Conservation (phyloP, 2,888 invertebrate genomes). For the Molanna angustata region DNA sequence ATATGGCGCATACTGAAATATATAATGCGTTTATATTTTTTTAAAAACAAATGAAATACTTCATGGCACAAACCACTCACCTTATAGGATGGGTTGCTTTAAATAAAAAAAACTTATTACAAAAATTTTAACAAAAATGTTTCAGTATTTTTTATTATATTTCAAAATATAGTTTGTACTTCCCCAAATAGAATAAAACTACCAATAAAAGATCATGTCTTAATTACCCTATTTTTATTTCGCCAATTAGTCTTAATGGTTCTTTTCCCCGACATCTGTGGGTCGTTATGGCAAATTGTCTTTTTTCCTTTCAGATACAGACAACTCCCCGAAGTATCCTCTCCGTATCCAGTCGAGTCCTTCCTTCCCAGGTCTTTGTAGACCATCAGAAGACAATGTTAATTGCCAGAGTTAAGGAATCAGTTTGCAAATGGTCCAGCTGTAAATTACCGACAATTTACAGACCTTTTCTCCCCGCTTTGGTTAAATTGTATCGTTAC, state of each 20-base stretch:
- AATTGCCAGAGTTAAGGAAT: constrained; percentile 23
- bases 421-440: constrained; percentile 19
- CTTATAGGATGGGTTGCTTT: too few species aligned
- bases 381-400: constrained; percentile 21
- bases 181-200: too few species aligned
- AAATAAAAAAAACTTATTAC: too few species aligned
- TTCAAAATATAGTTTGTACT: too few species aligned
- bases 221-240: constrained; percentile 15
- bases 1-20: too few species aligned
- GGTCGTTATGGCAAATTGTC: constrained; percentile 26
- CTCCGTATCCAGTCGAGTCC: background rate
- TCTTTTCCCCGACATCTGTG: constrained; percentile 20
- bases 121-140: too few species aligned
- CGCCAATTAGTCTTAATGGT: constrained; percentile 23
- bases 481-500: too few species aligned
- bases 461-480: constrained; percentile 4
- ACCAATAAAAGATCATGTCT: too few species aligned
- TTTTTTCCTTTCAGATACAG: constrained; percentile 16
- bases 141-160: too few species aligned
- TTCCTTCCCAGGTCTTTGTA: constrained; percentile 4
- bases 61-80: too few species aligned
- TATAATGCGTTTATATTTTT: too few species aligned
- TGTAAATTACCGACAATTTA: constrained; percentile 29
- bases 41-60: too few species aligned
- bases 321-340: constrained; percentile 9